Evolutionary conservation across 2,888 invertebrate species (phyloP).

Genomic region (Eristalis arbustorum): DNA sequence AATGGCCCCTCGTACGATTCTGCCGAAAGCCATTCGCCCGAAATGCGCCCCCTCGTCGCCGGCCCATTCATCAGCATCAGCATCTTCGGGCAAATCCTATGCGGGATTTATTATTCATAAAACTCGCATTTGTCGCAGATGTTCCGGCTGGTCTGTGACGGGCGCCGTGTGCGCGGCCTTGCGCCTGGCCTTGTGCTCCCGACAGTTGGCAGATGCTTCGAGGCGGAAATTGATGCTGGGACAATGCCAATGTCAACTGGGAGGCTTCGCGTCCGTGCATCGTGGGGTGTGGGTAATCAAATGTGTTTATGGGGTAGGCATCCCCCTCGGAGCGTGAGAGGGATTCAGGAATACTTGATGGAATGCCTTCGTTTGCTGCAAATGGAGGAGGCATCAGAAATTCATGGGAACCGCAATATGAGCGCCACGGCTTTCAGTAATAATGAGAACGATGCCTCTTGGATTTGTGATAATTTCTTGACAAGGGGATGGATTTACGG

Average conservation of each 20-base stretch:
- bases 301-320: background rate
- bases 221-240: constrained; percentile 22
- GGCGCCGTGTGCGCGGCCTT: background rate
- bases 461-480: background rate
- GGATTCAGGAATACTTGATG: background rate
- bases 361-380: background rate
- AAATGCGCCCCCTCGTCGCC: background rate
- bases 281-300: background rate
- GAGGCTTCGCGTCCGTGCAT: background rate
- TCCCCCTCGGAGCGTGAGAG: background rate
- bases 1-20: background rate
- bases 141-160: background rate
- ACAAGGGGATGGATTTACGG: background rate
- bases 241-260: background rate
- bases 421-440: background rate
- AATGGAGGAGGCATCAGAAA: background rate
- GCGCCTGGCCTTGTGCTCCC: background rate
- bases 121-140: constrained; percentile 20
- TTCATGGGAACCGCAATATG: background rate
- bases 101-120: constrained; percentile 38
- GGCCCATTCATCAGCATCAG: background rate
- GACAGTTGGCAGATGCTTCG: background rate
- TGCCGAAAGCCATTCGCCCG: background rate
- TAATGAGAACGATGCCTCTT: background rate
- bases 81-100: background rate